Base-by-base conservation (phyloP, 2,888 invertebrate species). In the Hydroisotoma schaefferi region DNA sequence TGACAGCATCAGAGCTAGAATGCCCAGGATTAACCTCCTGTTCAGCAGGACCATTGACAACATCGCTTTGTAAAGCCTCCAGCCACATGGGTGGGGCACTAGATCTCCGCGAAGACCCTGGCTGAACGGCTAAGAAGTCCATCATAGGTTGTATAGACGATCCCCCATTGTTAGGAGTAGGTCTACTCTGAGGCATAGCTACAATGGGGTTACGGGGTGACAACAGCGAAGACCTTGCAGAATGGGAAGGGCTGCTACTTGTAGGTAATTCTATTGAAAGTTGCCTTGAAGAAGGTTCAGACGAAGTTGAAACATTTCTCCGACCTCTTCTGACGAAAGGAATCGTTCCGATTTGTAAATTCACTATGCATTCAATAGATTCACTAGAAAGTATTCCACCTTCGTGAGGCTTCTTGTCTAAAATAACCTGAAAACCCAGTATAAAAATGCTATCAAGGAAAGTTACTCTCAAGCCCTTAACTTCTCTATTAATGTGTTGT, bases 281-380 rank as follows among this genome's bases (percentile, higher is more conserved):
- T 23, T 46, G 23, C 12, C 46, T 10, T 6, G 12, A 25, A 5
- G 15, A 15, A 3, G 23, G 12, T 23, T 23, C 46, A 22, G 6
- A 18, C 8, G 18, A 6, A n/a, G 6, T 6, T 6, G 43, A 18
- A 43, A 20, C n/a, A 10, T 6, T 22, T 12, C 18, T 22, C 25
- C 18, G 37, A 8, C 28, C 6, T 5, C 29, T 26, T n/a, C 49
- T 27, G 10, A 15, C 15, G 5, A 49, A 12, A 2, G 37, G 20
- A 29, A 52, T 20, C 4, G 52, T 52, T n/a, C 52, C 52, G 3
- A 52, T 52, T 25, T 37, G 52, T n/a, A 52, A 20, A 23, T 52
- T 52, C 4, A 37, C 20, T 33, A 5, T 37, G 37, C 33, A 37
- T 12, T 52, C 37, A 5, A 52, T 52, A 22, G 5, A 37, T 18